These are phyloP conservation scores for Actias luna DNA, from an alignment of 2,888 invertebrate genomes.

Conservation along the genomic window DNA sequence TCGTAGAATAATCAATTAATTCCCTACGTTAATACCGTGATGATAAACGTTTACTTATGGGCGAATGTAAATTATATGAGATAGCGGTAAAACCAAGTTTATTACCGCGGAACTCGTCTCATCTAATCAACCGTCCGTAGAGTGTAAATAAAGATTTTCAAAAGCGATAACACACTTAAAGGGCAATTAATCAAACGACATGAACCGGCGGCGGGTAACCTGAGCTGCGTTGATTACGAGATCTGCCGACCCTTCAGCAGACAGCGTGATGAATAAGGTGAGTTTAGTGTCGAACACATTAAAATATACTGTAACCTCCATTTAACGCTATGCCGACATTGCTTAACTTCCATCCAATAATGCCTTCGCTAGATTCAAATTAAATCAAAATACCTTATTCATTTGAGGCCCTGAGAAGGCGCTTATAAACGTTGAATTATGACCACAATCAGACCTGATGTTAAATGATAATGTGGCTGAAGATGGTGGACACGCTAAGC, in stretches of 20 bases:
- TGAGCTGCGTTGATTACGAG: neutral
- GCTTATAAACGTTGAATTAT: too few relatives aligned
- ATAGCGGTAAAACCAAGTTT: constrained; percentile 17
- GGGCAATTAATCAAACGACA: constrained; percentile 4
- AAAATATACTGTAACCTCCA: too few relatives aligned
- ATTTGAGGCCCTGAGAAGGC: too few relatives aligned
- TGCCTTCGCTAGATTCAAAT: too few relatives aligned
- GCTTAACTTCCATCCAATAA: too few relatives aligned
- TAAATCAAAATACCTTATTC: too few relatives aligned
- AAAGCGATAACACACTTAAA: constrained; percentile 8
- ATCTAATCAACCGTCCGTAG: constrained; percentile 2
- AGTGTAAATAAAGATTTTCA: constrained; percentile 12
- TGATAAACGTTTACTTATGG: neutral
- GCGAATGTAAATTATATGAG: constrained; percentile 13
- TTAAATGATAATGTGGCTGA: too few relatives aligned
- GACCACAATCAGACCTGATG: too few relatives aligned
- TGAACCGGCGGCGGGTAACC: neutral
- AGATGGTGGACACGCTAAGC: too few relatives aligned
- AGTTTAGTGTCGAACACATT: neutral
- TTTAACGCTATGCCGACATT: too few relatives aligned
- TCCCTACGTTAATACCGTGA: neutral
- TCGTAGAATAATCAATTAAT: neutral
- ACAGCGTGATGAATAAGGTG: neutral
- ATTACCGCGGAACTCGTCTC: constrained; percentile 7
- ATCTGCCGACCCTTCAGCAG: neutral